These are phyloP conservation scores for Margarornis squamiger DNA, from an alignment of 2,797 vertebrate species.

Conservation along the genomic window DNA sequence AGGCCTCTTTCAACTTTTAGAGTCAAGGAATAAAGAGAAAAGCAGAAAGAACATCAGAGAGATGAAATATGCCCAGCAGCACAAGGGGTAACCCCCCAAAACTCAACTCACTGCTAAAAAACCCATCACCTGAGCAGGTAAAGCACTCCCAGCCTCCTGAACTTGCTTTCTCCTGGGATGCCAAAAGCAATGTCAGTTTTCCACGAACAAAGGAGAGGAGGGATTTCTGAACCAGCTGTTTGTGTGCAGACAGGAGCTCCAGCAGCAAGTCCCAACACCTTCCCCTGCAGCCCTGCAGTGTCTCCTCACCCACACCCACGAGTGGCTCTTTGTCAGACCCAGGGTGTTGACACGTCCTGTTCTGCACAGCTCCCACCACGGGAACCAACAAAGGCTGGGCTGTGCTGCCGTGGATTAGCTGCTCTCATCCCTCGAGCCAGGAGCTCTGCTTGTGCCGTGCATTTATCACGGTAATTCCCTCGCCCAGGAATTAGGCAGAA, in stretches of 20 bases:
- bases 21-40: accelerated
- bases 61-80: neutral
- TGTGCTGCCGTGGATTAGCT: conserved; percentile 24
- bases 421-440: neutral
- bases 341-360: neutral
- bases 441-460: neutral
- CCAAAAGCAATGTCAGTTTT: neutral
- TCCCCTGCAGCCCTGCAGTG: neutral
- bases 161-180: neutral
- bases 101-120: neutral
- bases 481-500: neutral
- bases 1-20: neutral
- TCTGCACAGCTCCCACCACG: neutral
- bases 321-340: conserved; percentile 17
- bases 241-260: conserved; percentile 17
- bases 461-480: neutral
- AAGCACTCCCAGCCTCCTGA: neutral
- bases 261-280: conserved; percentile 53
- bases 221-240: neutral
- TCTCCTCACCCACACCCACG: neutral
- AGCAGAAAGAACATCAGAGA: neutral
- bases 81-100: neutral
- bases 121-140: accelerated
- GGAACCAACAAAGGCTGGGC: neutral
- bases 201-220: neutral